phyloP scores from a whole-genome alignment of 2,113 vertebrate genomes.

The Octodon degus region DNA sequence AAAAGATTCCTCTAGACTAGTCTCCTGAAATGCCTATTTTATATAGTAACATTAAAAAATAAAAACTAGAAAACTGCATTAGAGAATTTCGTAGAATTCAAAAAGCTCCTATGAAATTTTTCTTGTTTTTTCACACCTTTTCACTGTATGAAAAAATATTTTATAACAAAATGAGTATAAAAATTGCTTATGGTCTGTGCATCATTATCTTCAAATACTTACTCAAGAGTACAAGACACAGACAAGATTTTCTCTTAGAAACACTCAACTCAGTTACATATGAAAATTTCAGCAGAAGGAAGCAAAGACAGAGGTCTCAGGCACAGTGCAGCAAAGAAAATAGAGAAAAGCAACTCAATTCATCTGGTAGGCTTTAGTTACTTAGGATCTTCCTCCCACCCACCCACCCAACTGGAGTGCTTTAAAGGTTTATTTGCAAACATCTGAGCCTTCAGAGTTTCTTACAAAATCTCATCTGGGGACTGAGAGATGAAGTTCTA shows the following conservation, averaged over 20 bases:
- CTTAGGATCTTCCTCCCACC: not conserved
- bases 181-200: not conserved
- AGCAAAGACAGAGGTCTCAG: not conserved
- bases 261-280: not conserved
- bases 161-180: not conserved
- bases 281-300: not conserved
- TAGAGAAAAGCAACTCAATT: not conserved
- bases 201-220: not conserved
- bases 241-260: not conserved
- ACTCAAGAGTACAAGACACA: not conserved
- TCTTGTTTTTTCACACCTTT: not conserved
- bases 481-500: not conserved
- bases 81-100: not conserved
- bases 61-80: not conserved
- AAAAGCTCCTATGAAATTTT: not conserved
- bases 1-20: no score
- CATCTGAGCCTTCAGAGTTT: slow-evolving; percentile 8
- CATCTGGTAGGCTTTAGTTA: slow-evolving; percentile 14
- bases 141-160: not conserved
- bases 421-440: slow-evolving; percentile 42
- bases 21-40: not conserved
- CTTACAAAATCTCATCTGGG: slow-evolving; percentile 14
- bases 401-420: not conserved
- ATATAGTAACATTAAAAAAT: not conserved
- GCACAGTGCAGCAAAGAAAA: not conserved